Conservation (phyloP, 2,797 vertebrate genomes). For the Lepilemur ruficaudatus region DNA sequence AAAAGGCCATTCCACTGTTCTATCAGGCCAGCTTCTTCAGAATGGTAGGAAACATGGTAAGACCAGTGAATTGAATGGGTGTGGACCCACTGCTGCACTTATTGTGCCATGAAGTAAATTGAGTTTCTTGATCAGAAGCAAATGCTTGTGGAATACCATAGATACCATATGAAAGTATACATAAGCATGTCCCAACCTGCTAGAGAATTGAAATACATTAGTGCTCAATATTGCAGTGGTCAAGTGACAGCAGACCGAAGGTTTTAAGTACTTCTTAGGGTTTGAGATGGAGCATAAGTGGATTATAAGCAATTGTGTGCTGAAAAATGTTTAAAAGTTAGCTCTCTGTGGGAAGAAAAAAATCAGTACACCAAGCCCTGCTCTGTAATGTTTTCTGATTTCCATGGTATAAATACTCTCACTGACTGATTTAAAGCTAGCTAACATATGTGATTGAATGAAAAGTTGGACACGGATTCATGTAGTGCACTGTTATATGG, state of each 20-base stretch:
- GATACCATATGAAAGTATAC: not conserved
- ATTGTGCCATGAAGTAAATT: not conserved
- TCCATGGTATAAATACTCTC: not conserved
- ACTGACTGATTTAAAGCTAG: conserved; percentile 17
- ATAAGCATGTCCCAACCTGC: not conserved
- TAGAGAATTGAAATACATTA: not conserved
- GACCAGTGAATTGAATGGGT: not conserved
- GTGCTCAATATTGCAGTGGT: not conserved
- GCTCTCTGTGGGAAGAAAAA: not conserved
- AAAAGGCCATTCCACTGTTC: not conserved
- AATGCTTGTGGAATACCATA: not conserved
- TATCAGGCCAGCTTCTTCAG: not conserved
- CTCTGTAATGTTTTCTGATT: not conserved
- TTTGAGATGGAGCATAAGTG: not conserved
- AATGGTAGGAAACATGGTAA: not conserved
- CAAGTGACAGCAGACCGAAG: not conserved
- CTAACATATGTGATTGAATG: not conserved
- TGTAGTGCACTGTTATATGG: not conserved
- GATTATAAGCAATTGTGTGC: not conserved
- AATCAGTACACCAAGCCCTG: not conserved
- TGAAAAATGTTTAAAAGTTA: not conserved
- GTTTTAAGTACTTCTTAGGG: not conserved
- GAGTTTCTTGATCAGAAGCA: not conserved
- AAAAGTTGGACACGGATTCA: not conserved
- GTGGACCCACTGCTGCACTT: not conserved